Conservation (phyloP, 1,140 invertebrate species). For the Heliconius himera region DNA sequence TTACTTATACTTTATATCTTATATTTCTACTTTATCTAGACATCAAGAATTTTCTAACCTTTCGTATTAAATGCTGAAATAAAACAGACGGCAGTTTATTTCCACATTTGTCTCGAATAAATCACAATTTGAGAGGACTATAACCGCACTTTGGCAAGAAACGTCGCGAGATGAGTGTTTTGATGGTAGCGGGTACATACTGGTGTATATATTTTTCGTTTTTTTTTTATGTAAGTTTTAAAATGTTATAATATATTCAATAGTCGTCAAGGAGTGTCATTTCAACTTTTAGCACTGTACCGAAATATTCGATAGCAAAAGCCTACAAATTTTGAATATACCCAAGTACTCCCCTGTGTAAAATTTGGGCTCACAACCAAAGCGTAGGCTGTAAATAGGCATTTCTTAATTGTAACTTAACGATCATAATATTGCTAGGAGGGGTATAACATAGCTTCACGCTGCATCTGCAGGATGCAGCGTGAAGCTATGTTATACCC, state of each 20-base stretch:
- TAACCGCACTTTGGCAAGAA: conserved; percentile 62
- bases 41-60: not conserved
- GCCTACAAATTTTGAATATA: not conserved
- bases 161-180: conserved; percentile 56
- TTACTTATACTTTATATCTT: not conserved
- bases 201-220: conserved; percentile 17
- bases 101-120: conserved; percentile 72
- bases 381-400: not conserved
- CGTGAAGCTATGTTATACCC: no score
- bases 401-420: not conserved
- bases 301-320: not conserved
- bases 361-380: not conserved
- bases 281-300: not conserved
- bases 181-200: conserved; percentile 46
- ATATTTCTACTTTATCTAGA: not conserved
- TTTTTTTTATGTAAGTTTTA: no score
- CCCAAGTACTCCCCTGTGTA: not conserved
- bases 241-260: no score
- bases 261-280: no score
- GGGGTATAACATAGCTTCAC: no score
- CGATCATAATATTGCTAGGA: not conserved
- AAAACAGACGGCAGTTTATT: conserved; percentile 58
- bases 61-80: conserved; percentile 43
- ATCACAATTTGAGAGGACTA: conserved; percentile 74
- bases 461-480: no score